phyloP scores from a whole-genome alignment of 1,140 invertebrate genomes.

The Drosophila kikkawai region DNA sequence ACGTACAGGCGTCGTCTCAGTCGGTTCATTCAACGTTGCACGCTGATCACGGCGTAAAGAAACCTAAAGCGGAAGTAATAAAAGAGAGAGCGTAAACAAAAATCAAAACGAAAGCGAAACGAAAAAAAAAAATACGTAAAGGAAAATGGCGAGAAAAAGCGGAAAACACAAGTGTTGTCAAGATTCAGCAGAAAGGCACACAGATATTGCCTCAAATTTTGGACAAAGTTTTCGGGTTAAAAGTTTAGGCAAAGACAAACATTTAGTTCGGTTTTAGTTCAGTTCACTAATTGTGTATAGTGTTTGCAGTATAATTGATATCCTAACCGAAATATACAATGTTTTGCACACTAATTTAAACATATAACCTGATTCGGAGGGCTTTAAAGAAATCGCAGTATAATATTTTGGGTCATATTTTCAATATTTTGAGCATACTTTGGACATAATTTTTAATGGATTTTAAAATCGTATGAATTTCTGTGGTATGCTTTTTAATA shows the following conservation, averaged over 20 bases:
- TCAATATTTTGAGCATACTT: neutral
- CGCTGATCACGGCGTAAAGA: constrained; percentile 84
- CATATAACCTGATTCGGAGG: neutral
- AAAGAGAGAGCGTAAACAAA: constrained; percentile 82
- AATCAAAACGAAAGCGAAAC: constrained; percentile 64
- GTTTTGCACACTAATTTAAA: neutral
- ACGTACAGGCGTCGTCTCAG: constrained; percentile 85
- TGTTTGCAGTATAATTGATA: constrained; percentile 5
- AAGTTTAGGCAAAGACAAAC: constrained; percentile 42
- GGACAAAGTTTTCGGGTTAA: constrained; percentile 18
- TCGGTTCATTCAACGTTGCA: constrained; percentile 84
- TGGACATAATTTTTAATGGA: neutral
- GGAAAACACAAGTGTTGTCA: constrained; percentile 23
- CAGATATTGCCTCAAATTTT: neutral
- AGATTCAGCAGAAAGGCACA: constrained; percentile 16
- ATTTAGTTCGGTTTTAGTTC: constrained; percentile 39
- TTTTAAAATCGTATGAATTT: neutral
- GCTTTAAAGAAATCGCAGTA: neutral
- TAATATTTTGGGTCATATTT: neutral
- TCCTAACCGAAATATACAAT: neutral
- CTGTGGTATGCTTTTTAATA: neutral
- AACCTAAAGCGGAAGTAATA: constrained; percentile 84
- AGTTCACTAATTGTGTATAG: constrained; percentile 38
- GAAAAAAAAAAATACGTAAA: constrained; percentile 48
- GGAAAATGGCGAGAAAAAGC: constrained; percentile 37